Evolutionary conservation across 2,888 invertebrate species (phyloP).

Genomic region (Dryobota labecula): DNA sequence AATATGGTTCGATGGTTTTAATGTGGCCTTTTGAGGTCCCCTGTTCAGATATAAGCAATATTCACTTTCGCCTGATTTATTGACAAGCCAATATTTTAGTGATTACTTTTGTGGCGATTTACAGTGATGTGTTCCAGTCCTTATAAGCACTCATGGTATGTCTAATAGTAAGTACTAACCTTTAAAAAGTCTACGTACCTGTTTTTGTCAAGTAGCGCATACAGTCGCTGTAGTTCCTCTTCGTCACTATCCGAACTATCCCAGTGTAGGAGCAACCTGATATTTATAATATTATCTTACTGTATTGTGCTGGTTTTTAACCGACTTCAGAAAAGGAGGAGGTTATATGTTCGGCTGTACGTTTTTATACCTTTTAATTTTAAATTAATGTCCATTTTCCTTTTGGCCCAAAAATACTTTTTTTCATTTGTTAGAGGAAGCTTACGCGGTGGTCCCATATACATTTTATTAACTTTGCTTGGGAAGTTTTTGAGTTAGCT

Average conservation of each 20-base stretch:
- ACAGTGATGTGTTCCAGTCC: slow-evolving; percentile 2
- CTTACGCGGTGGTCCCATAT: no score
- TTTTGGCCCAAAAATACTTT: no score
- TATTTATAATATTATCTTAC: slow-evolving; percentile 52
- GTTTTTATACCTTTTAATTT: no score
- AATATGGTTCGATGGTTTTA: no score
- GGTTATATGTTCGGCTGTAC: no score
- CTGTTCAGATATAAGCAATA: slow-evolving; percentile 51
- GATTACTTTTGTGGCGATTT: neutral
- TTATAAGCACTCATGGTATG: slow-evolving; percentile 19
- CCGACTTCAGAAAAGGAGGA: no score
- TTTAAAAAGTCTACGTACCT: slow-evolving; percentile 39
- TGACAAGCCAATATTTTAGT: neutral
- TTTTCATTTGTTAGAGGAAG: no score
- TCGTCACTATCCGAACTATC: slow-evolving; percentile 54
- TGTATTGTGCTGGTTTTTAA: no score
- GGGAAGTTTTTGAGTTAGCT: no score
- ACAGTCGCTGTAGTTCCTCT: slow-evolving; percentile 53
- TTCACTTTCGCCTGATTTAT: neutral
- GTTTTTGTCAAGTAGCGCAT: slow-evolving; percentile 38
- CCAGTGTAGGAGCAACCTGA: slow-evolving; percentile 51
- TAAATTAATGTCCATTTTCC: no score
- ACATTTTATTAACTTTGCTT: no score
- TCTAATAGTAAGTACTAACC: slow-evolving; percentile 32
- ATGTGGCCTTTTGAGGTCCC: no score